Conservation (phyloP, 2,888 invertebrate species). For the Ophion slaviceki region DNA sequence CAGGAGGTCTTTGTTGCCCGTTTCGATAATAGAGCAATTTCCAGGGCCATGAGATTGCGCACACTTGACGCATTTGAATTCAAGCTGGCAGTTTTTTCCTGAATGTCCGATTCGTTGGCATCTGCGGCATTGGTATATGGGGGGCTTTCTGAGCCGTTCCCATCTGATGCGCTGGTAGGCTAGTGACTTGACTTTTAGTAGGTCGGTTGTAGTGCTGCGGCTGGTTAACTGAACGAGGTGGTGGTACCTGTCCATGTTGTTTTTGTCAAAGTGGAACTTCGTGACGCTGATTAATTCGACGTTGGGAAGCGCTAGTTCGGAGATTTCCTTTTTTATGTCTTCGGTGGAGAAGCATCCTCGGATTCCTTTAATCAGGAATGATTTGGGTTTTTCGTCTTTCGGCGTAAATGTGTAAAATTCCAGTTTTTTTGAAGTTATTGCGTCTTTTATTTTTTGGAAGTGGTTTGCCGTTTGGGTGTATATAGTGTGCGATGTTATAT, state of each 20-base stretch:
- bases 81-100: no score
- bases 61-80: no score
- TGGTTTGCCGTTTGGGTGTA: not conserved
- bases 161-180: not conserved
- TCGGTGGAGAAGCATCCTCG: conserved; percentile 24
- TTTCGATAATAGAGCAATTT: no score
- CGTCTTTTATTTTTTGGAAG: conserved; percentile 1
- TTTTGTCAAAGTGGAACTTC: conserved; percentile 29
- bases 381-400: conserved; percentile 23
- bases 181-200: not conserved
- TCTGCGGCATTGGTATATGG: conserved; percentile 40
- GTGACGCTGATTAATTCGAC: conserved; percentile 10
- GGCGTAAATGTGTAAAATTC: conserved; percentile 20
- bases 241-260: conserved; percentile 9
- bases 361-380: conserved; percentile 28
- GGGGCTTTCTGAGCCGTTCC: conserved; percentile 29
- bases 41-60: no score
- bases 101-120: conserved; percentile 41
- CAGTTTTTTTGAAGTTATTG: not conserved
- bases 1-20: no score
- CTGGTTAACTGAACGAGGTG: conserved; percentile 37
- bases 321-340: conserved; percentile 10
- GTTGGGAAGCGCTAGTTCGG: not conserved
- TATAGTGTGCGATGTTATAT: not conserved
- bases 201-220: no score